phyloP scores from a whole-genome alignment of 2,888 invertebrate genomes.

The Drosophila differens region DNA sequence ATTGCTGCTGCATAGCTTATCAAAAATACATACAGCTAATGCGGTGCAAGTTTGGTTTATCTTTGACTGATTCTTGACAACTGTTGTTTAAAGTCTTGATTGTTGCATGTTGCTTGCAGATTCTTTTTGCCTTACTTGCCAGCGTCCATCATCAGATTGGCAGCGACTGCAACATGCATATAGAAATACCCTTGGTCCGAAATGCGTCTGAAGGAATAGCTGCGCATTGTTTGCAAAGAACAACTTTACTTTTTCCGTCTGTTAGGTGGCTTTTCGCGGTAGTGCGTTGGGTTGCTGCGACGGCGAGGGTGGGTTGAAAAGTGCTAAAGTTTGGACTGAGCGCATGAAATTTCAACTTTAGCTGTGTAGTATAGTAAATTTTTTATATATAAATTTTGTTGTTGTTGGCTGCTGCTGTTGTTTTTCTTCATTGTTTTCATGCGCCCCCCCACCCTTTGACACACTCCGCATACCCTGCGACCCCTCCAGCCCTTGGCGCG shows the following conservation, averaged over 20 bases:
- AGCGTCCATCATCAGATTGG: constrained; percentile 41
- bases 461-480: constrained; percentile 1
- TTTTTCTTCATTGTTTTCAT: constrained; percentile 28
- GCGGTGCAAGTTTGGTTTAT: constrained; percentile 26
- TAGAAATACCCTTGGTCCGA: constrained; percentile 75
- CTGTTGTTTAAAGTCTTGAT: constrained; percentile 18
- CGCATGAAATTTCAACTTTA: constrained; percentile 78
- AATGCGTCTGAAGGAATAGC: constrained; percentile 75
- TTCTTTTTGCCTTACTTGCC: neutral
- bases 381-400: constrained; percentile 10
- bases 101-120: constrained; percentile 29
- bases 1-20: constrained; percentile 39
- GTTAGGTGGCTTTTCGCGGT: constrained; percentile 42
- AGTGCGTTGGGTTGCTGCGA: neutral
- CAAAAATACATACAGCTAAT: constrained; percentile 40
- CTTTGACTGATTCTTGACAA: constrained; percentile 27
- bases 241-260: constrained; percentile 66
- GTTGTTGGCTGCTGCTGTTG: constrained; percentile 7
- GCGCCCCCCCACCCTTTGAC: neutral
- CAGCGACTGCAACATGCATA: constrained; percentile 66
- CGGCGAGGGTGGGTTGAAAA: constrained; percentile 40
- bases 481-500: constrained; percentile 56
- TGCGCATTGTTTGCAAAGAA: constrained; percentile 76
- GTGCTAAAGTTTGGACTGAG: constrained; percentile 76
- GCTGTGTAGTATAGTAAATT: constrained; percentile 59